Percentiles rank a stretch among this genome's conserved stretches.
Conservation (phyloP, 2,797 vertebrate genomes). For the Intellagama lesueurii region DNA sequence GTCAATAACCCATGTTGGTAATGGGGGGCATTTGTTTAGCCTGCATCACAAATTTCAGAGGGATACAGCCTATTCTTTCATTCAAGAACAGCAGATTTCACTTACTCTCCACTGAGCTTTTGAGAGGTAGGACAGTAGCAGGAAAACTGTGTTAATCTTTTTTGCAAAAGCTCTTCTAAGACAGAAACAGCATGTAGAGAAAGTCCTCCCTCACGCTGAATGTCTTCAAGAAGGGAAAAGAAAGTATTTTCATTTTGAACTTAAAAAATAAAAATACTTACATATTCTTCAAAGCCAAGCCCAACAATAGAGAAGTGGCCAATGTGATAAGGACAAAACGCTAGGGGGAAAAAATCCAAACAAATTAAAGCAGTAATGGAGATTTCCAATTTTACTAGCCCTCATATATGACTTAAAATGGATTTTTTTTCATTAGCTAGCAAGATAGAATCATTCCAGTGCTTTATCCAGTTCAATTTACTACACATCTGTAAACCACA, state of each 20-base stretch:
- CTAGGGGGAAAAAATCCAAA: conserved; percentile 75
- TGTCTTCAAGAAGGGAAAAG: background rate
- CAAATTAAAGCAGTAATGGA: conserved; percentile 56
- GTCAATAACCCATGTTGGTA: too few relatives aligned
- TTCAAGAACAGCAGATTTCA: background rate
- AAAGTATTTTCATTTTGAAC: conserved; percentile 20
- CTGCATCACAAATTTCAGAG: background rate
- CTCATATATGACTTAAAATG: background rate
- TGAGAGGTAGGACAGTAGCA: background rate
- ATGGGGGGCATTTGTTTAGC: background rate
- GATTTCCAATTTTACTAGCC: background rate
- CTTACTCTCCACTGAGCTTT: background rate
- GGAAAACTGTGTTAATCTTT: background rate
- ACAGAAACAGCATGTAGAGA: background rate
- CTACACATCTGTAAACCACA: background rate
- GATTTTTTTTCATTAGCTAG: background rate
- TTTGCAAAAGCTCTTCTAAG: background rate
- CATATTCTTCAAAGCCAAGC: conserved; percentile 96
- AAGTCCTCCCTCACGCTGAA: too few relatives aligned
- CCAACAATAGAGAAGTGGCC: conserved; percentile 98
- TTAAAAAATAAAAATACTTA: conserved; percentile 80
- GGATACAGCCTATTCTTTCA: background rate
- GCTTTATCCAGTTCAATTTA: background rate
- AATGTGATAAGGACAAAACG: conserved; percentile 98
- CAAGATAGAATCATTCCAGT: background rate